Evolutionary conservation across 2,797 vertebrate genomes (phyloP).

Genomic region (Leptodactylus fallax): DNA sequence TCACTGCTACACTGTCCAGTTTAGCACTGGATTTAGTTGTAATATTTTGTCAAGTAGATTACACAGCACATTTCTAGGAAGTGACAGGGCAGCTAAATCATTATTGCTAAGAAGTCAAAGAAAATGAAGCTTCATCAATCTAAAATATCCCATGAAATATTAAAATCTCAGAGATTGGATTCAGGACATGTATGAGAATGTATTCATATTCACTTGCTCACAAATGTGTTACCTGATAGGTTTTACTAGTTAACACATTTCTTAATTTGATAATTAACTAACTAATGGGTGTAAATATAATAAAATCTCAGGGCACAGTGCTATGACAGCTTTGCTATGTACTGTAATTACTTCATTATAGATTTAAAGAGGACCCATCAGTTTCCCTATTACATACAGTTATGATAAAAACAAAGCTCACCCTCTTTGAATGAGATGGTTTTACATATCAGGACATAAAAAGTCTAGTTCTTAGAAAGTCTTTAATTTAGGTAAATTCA

Average conservation of each 20-base stretch:
- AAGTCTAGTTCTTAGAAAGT: too few species aligned
- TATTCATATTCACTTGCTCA: slow-evolving; percentile 1
- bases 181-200: not conserved
- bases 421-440: too few species aligned
- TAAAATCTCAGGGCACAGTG: not conserved
- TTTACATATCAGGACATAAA: too few species aligned
- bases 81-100: slow-evolving; percentile 57
- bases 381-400: too few species aligned
- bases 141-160: slow-evolving; percentile 55
- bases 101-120: slow-evolving; percentile 52
- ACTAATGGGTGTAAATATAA: not conserved
- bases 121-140: slow-evolving; percentile 61
- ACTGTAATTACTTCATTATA: not conserved
- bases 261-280: not conserved
- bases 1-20: too few species aligned
- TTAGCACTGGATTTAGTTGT: slow-evolving; percentile 25
- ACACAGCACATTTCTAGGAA: slow-evolving; percentile 46
- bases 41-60: slow-evolving; percentile 48
- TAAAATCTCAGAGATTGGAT: slow-evolving; percentile 48
- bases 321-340: too few species aligned
- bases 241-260: not conserved
- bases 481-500: too few species aligned
- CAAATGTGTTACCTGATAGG: not conserved
- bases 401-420: too few species aligned
- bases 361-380: too few species aligned